A percentile compares a stretch with the other conserved stretches of the same genome.
phyloP scores from a whole-genome alignment of 2,113 vertebrate genomes.

The Hemicordylus capensis region DNA sequence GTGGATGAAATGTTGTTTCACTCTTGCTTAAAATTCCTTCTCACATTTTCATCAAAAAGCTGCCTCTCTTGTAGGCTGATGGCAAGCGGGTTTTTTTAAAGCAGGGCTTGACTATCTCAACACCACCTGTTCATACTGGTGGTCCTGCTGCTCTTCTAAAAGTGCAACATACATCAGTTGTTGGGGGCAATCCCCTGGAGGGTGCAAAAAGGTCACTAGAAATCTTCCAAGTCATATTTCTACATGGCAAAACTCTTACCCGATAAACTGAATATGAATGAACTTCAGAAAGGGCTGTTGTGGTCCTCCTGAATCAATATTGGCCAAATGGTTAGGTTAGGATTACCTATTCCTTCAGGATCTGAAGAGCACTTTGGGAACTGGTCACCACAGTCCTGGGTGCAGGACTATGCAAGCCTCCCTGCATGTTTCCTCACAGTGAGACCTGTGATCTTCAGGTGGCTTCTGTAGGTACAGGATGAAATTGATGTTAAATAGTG shows the following conservation, averaged over 20 bases:
- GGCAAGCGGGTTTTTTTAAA: background rate
- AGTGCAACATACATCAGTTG: background rate
- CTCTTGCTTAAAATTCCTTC: background rate
- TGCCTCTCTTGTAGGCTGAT: background rate
- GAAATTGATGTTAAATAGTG: no score
- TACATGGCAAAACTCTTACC: background rate
- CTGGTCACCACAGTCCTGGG: background rate
- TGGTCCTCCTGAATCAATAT: background rate
- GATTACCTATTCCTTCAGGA: background rate
- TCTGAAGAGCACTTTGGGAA: background rate
- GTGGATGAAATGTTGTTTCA: background rate
- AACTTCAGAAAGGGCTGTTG: background rate
- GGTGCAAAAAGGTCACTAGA: background rate
- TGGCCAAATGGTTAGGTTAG: background rate
- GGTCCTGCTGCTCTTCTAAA: background rate
- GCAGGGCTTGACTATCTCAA: background rate
- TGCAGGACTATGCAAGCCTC: background rate
- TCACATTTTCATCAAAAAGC: background rate
- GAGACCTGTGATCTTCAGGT: background rate
- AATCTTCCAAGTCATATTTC: background rate
- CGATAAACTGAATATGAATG: background rate
- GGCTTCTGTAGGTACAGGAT: background rate
- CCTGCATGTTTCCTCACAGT: no score
- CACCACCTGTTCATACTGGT: background rate
- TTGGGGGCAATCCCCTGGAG: background rate